Percentiles rank a stretch among this genome's conserved stretches.
Conservation (phyloP, 2,888 invertebrate species). For the Epistrophe grossulariae region DNA sequence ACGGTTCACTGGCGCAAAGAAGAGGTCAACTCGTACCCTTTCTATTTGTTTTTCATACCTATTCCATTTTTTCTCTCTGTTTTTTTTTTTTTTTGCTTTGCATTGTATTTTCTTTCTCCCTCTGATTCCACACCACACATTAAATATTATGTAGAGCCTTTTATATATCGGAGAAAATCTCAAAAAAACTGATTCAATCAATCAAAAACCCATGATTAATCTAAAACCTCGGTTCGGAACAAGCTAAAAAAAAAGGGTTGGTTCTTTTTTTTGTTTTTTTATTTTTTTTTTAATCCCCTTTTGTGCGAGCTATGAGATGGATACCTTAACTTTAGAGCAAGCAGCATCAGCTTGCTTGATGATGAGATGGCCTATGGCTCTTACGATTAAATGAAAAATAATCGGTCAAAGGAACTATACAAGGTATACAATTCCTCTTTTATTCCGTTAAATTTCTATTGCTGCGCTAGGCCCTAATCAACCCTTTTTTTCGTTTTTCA, state of each 20-base stretch:
- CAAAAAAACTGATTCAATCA: conserved; percentile 74
- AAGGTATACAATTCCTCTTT: conserved; percentile 32
- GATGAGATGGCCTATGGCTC: conserved; percentile 48
- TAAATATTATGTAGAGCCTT: conserved; percentile 35
- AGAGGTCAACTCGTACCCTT: conserved; percentile 73
- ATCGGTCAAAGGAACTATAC: conserved; percentile 72
- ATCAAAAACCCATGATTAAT: conserved; percentile 76
- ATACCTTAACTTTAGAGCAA: conserved; percentile 21
- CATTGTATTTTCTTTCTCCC: conserved; percentile 18
- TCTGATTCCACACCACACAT: conserved; percentile 19
- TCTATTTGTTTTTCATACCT: conserved; percentile 18
- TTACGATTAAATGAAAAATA: conserved; percentile 68
- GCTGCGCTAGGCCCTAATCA: conserved; percentile 64
- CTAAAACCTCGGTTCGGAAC: conserved; percentile 69
- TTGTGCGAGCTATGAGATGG: conserved; percentile 32
- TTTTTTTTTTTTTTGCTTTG: neutral
- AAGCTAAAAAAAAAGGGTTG: conserved; percentile 49
- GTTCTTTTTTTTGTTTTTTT: conserved; percentile 62
- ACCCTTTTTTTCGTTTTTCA: conserved; percentile 53
- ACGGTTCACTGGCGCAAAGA: conserved; percentile 73
- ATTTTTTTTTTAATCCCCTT: conserved; percentile 27
- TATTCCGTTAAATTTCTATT: conserved; percentile 48
- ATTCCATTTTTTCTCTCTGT: conserved; percentile 14
- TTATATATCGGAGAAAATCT: conserved; percentile 54
- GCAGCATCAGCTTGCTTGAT: conserved; percentile 38